phyloP scores from a whole-genome alignment of 37 sponge, comb jelly and placozoan species.

The Agelas oroides region DNA sequence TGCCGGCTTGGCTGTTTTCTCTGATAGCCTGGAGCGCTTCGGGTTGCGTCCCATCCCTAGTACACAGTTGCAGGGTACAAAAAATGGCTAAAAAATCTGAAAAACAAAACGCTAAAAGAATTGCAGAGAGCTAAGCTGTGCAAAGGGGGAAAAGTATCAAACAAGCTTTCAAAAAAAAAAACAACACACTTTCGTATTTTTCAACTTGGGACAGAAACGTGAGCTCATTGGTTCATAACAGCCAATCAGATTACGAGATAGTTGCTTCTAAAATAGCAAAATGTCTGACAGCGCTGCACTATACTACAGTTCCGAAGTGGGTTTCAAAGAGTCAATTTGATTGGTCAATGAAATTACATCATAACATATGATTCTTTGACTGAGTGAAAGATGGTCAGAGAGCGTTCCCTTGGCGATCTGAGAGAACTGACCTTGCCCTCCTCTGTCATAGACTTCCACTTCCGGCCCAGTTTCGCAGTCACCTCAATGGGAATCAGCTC shows the following conservation, averaged over 20 bases:
- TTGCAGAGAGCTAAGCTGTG: too few species aligned
- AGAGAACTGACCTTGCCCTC: constrained; percentile 11
- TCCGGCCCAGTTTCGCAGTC: constrained; percentile 42
- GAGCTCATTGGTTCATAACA: constrained; percentile 34
- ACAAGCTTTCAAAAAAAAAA: too few species aligned
- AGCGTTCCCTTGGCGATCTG: too few species aligned
- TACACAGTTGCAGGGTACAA: too few species aligned
- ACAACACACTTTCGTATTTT: constrained; percentile 47
- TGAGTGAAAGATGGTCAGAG: too few species aligned
- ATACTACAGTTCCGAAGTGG: too few species aligned
- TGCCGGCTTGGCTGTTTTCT: constrained; percentile 28
- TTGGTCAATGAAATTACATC: too few species aligned
- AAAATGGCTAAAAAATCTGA: background rate
- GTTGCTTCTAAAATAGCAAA: constrained; percentile 37
- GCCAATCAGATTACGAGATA: background rate
- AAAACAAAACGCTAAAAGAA: background rate
- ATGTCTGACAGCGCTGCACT: too few species aligned
- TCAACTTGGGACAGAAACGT: background rate
- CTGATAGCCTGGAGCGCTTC: constrained; percentile 62
- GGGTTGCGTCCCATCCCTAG: constrained; percentile 38
- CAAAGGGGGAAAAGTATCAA: too few species aligned
- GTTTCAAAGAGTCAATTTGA: too few species aligned
- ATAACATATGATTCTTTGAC: too few species aligned
- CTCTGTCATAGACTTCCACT: constrained; percentile 44
- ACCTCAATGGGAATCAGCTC: constrained; percentile 34